A percentile compares a stretch with the other conserved stretches of the same genome.
Conservation (phyloP, 2,888 invertebrate species). For the Epinotia brunnichana region DNA sequence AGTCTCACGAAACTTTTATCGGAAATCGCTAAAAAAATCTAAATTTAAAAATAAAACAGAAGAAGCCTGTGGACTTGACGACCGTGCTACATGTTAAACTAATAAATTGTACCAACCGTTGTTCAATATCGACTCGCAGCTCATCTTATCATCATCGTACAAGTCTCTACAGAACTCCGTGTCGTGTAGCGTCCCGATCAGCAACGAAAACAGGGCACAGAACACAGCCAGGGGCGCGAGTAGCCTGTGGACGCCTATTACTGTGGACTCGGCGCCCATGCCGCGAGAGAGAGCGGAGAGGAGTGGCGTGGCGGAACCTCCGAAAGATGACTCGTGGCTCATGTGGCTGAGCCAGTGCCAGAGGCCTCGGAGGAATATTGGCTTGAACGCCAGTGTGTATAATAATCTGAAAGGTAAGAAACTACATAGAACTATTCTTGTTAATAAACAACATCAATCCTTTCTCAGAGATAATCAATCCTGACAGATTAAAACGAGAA, state of each 20-base stretch:
- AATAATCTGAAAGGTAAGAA: slow-evolving; percentile 82
- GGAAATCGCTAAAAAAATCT: too few relatives aligned
- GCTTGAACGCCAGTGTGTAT: slow-evolving; percentile 91
- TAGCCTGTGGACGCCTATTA: slow-evolving; percentile 86
- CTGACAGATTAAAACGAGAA: not conserved
- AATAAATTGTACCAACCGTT: slow-evolving; percentile 15
- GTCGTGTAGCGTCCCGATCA: slow-evolving; percentile 93
- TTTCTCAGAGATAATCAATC: not conserved
- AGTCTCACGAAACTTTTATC: too few relatives aligned
- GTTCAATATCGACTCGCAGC: slow-evolving; percentile 56
- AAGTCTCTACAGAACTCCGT: slow-evolving; percentile 87
- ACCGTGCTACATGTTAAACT: not conserved
- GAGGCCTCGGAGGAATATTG: slow-evolving; percentile 88
- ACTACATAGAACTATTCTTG: not conserved
- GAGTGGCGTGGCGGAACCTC: slow-evolving; percentile 82
- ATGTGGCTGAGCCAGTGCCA: slow-evolving; percentile 86
- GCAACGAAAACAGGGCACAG: slow-evolving; percentile 90
- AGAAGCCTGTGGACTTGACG: too few relatives aligned
- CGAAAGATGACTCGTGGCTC: slow-evolving; percentile 70
- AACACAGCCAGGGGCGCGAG: slow-evolving; percentile 92
- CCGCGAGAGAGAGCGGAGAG: slow-evolving; percentile 88
- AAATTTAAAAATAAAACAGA: too few relatives aligned
- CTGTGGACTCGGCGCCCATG: slow-evolving; percentile 80
- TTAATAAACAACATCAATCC: not conserved
- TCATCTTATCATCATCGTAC: slow-evolving; percentile 77